Evolutionary conservation across 2,113 vertebrate genomes (phyloP).

Genomic region (Pionites leucogaster): DNA sequence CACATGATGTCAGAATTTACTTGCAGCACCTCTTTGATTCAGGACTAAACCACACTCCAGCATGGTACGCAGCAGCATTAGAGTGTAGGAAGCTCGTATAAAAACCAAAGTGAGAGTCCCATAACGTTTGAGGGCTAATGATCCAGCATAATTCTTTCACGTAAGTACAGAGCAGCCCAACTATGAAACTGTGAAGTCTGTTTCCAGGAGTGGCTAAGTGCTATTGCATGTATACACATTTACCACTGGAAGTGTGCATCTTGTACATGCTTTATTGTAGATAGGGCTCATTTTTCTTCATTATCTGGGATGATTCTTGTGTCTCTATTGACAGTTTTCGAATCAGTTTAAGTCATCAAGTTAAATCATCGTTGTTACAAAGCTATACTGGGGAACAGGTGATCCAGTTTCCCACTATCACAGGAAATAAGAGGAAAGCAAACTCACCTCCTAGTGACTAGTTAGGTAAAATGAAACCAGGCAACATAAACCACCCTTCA

Average conservation of each 20-base stretch:
- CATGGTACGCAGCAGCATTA: background rate
- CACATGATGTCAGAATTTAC: slow-evolving; percentile 7
- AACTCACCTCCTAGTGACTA: background rate
- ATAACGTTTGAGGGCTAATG: background rate
- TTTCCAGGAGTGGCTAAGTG: background rate
- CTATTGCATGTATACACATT: background rate
- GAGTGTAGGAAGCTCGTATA: background rate
- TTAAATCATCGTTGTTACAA: background rate
- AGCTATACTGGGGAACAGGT: background rate
- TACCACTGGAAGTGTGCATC: background rate
- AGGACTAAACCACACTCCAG: background rate
- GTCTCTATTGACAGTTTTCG: background rate
- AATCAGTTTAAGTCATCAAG: background rate
- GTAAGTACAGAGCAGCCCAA: background rate
- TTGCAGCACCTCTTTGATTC: background rate
- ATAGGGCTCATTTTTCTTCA: background rate
- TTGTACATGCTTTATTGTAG: background rate
- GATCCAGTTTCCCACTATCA: background rate
- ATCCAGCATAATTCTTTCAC: background rate
- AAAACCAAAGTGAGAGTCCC: background rate
- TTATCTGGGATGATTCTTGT: background rate
- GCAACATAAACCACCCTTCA: background rate
- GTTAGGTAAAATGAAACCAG: background rate
- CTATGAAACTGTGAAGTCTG: background rate
- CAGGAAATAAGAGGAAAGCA: background rate